Evolutionary conservation across 2,888 invertebrate species (phyloP).

Genomic region (Idaea dimidiata): DNA sequence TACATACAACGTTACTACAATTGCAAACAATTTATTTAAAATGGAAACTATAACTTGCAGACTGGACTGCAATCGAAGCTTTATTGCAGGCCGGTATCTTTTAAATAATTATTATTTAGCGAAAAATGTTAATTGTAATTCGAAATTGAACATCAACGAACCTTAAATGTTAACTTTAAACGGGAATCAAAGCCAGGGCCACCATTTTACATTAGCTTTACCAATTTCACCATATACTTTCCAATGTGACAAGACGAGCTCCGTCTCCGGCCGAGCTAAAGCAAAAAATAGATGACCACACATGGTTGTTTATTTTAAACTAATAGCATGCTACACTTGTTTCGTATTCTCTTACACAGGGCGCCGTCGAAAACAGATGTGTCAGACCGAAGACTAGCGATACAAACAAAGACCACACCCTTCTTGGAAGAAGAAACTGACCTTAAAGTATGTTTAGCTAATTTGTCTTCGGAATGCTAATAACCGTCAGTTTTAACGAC

Average conservation of each 20-base stretch:
- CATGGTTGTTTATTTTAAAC: constrained; percentile 43
- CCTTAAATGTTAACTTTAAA: no score
- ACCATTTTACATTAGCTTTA: neutral
- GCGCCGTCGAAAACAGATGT: constrained; percentile 23
- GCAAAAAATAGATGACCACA: constrained; percentile 32
- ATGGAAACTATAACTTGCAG: no score
- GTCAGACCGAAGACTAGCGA: constrained; percentile 11
- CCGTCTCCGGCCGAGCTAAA: neutral
- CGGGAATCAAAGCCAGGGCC: no score
- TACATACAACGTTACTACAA: no score
- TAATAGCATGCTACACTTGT: constrained; percentile 39
- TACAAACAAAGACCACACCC: constrained; percentile 20
- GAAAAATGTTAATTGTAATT: no score
- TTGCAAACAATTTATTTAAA: no score
- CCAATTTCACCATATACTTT: neutral
- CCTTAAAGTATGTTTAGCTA: constrained; percentile 37
- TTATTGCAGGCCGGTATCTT: neutral
- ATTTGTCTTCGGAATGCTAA: constrained; percentile 48
- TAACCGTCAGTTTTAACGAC: constrained; percentile 37
- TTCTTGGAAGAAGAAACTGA: constrained; percentile 52
- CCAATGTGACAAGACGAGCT: neutral
- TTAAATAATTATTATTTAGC: no score
- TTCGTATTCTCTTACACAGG: constrained; percentile 32
- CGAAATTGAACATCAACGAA: no score
- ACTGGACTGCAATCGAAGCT: neutral